Conservation (phyloP, 2,797 vertebrate species). For the Loris lydekkerianus region DNA sequence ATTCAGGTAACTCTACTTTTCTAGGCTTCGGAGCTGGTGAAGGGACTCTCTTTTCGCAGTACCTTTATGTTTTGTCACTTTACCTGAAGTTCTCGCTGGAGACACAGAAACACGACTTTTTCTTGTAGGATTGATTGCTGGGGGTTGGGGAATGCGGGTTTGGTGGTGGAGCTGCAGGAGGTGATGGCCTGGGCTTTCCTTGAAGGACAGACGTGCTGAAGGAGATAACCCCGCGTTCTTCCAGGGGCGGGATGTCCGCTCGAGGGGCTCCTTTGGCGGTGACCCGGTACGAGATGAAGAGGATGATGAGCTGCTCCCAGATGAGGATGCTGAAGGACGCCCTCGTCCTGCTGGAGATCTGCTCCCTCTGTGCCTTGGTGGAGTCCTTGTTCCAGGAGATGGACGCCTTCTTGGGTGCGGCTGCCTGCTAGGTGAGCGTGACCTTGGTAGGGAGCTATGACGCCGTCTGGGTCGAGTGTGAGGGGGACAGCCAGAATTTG, state of each 20-base stretch:
- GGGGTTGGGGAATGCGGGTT: constrained; percentile 93
- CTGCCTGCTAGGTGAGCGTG: constrained; percentile 95
- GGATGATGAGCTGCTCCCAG: constrained; percentile 95
- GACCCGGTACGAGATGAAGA: constrained; percentile 94
- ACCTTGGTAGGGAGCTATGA: constrained; percentile 96
- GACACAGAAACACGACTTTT: constrained; percentile 92
- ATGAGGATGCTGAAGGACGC: constrained; percentile 96
- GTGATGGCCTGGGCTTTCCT: constrained; percentile 89
- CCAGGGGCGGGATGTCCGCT: constrained; percentile 94
- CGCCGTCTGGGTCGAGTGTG: constrained; percentile 94
- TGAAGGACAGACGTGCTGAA: constrained; percentile 92
- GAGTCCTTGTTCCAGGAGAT: constrained; percentile 95
- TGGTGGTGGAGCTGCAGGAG: constrained; percentile 91
- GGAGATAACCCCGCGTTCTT: constrained; percentile 89
- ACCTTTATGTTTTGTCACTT: not conserved
- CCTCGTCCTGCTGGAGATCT: constrained; percentile 96
- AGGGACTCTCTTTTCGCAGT: too few species aligned
- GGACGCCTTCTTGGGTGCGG: constrained; percentile 95
- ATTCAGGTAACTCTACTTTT: too few species aligned
- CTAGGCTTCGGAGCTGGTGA: too few species aligned
- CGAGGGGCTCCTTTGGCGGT: constrained; percentile 95
- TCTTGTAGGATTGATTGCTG: constrained; percentile 90
- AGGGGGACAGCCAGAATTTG: constrained; percentile 90
- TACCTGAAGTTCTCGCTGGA: constrained; percentile 93
- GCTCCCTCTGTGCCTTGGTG: constrained; percentile 94